Evolutionary conservation across 2,797 vertebrate genomes (phyloP), one percentile per base, ranked within the genome.

Genomic region (Takifugu rubripes): DNA sequence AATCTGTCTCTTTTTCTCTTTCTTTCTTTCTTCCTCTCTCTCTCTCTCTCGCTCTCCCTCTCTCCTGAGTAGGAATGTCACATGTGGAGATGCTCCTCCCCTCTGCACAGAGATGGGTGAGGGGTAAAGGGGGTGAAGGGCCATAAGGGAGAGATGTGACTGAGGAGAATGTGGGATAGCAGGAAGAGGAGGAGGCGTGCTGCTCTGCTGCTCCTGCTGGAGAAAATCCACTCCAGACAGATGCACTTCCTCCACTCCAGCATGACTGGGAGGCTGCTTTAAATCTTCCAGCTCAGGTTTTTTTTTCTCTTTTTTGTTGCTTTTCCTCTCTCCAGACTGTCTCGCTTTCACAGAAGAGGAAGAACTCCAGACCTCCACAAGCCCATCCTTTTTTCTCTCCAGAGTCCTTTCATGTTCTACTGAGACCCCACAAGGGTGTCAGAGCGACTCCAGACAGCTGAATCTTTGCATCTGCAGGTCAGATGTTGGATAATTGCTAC

Each of bases 91-190:
- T n/a, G 77, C 84, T 82, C 87, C 86, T 64, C 87, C 84, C 74
- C 74, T 78, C 53, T 15, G 56, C 68, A 64, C 29, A 61, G 63
- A 66, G 75, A 70, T 40, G 77, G 79, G 63, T 71, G 73, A 80
- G 72, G 75, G 82, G 77, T 69, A 77, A 76, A 82, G 76, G 82
- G 82, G 83, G 82, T 85, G 81, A 79, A 82, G 80, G 83, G 83
- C 81, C 78, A 72, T 64, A 72, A 86, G 59, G 87, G 84, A 78
- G 84, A 68, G 74, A 80, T 71, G 72, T 81, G 65, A 75, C 51
- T 61, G 55, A 56, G 57, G 61, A 68, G 48, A 42, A 25, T 56
- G 46, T 47, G 33, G 31, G 47, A 47, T 64, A 61, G 26, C 42
- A 54, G 47, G 51, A 36, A 56, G 58, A 56, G 31, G 54, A 59